Evolutionary conservation across 2,888 invertebrate species (phyloP).

Genomic region (Zygothrica quintamaculata): DNA sequence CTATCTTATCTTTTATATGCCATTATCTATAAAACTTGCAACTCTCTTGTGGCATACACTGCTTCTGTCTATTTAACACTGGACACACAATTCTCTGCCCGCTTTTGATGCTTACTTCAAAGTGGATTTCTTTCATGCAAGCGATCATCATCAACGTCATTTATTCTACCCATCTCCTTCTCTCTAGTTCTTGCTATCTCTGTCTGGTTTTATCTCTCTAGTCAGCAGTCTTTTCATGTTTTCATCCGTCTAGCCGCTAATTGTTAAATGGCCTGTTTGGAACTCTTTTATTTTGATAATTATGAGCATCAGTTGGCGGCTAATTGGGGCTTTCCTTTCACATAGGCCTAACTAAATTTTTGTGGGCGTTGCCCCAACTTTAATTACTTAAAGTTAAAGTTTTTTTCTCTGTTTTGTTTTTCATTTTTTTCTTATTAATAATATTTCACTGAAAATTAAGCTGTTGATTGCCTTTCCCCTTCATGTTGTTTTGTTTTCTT

Average conservation of each 20-base stretch:
- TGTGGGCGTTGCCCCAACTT: conserved; percentile 54
- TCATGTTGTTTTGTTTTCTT: conserved; percentile 43
- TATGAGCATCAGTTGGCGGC: conserved; percentile 41
- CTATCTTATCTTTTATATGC: too few relatives aligned
- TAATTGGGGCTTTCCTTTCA: conserved; percentile 64
- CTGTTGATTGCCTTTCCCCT: not conserved
- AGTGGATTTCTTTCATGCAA: too few relatives aligned
- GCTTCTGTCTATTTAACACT: too few relatives aligned
- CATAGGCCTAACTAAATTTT: conserved; percentile 21
- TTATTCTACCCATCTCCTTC: not conserved
- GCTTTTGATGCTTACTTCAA: too few relatives aligned
- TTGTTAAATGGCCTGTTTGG: conserved; percentile 61
- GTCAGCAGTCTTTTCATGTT: conserved; percentile 60
- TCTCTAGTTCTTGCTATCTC: not conserved
- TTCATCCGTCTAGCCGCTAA: conserved; percentile 60
- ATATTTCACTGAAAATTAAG: conserved; percentile 43
- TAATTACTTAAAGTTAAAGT: conserved; percentile 43
- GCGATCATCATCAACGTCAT: not conserved
- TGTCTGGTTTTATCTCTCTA: not conserved
- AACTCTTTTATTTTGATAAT: conserved; percentile 52
- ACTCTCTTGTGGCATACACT: too few relatives aligned
- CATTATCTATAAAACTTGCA: too few relatives aligned
- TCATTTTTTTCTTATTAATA: too few relatives aligned
- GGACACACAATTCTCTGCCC: too few relatives aligned
- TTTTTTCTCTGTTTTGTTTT: too few relatives aligned